Base-by-base conservation (phyloP, 2,797 vertebrate genomes). In the Bryconaethiops microstoma region DNA sequence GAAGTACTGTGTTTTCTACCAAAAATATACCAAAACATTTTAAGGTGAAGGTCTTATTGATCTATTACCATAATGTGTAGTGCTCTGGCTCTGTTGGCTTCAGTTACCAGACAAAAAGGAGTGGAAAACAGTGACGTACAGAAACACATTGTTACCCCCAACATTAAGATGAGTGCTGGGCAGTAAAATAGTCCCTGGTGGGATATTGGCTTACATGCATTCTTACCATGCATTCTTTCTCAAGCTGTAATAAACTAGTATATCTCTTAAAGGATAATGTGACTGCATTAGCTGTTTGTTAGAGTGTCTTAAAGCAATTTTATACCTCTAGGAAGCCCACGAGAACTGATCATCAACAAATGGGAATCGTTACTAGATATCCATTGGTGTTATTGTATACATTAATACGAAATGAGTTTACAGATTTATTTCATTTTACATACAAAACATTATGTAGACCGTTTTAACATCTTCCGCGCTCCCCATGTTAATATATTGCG, bases 391-490 rank as follows among this genome's bases (percentile, higher is more conserved):
- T 12, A 5, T 55, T 55, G n/a, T 6, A 55, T 17, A 65, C 29
- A 9, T 40, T 40, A 7, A 40, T 7, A 3, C 1, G 6, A 55
- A 19, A 35, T 35, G 35, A 2, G 35, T 35, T 35, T 16, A 16
- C 5, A 63, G 7, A 14, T 40, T 39, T 42, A 42, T 67, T 67
- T 67, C 17, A 21, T 10, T 42, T 40, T 42, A 42, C 39, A 67
- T n/a, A 9, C 42, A n/a, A 14, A 10, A 5, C 23, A 25, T 29
- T 7, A 16, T 48, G 45, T 48, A 21, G 23, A 23, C 40, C 0
- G 1, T 75, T 64, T 69, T 80, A 60, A 74, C 74, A 70, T 80
- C 48, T 63, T 6, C 5, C 40, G 55, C 17, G 16, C 21, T 40
- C 39, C 1, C 10, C 17, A 29, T 77, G 74, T 40, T 23, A 65